phyloP scores from a whole-genome alignment of 2,888 invertebrate genomes.

The Biston stratarius region DNA sequence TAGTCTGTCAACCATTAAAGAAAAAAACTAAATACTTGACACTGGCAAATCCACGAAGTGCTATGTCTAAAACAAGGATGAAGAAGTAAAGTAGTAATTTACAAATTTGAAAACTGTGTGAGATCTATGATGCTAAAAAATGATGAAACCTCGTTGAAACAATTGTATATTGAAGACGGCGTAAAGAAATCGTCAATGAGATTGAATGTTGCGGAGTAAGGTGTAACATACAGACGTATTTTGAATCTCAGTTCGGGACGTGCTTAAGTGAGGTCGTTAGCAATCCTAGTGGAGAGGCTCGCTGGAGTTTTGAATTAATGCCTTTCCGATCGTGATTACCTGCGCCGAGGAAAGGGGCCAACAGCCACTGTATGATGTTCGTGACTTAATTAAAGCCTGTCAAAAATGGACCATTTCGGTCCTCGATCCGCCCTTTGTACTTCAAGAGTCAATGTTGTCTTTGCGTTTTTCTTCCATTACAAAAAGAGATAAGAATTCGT shows the following conservation, averaged over 20 bases:
- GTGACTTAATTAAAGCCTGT: constrained; percentile 72
- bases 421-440: constrained; percentile 47
- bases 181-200: constrained; percentile 4
- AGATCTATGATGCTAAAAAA: background rate
- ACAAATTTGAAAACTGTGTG: too few relatives aligned
- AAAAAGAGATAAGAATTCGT: constrained; percentile 29
- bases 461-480: constrained; percentile 33
- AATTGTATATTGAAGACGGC: constrained; percentile 4
- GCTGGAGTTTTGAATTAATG: constrained; percentile 76
- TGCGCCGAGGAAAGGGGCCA: constrained; percentile 62
- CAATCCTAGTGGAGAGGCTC: constrained; percentile 60
- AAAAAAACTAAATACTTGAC: too few relatives aligned
- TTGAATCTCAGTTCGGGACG: constrained; percentile 62
- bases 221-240: constrained; percentile 45
- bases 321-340: constrained; percentile 73
- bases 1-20: too few relatives aligned
- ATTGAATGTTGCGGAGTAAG: constrained; percentile 25
- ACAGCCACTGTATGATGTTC: constrained; percentile 62
- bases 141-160: too few relatives aligned
- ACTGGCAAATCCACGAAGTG: too few relatives aligned
- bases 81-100: too few relatives aligned
- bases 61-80: too few relatives aligned
- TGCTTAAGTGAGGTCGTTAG: constrained; percentile 69
- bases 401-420: constrained; percentile 64
- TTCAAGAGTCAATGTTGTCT: constrained; percentile 35